Evolutionary conservation across 2,888 invertebrate species (phyloP), one percentile per base, ranked within the genome.

Genomic region (Melipona beecheii): DNA sequence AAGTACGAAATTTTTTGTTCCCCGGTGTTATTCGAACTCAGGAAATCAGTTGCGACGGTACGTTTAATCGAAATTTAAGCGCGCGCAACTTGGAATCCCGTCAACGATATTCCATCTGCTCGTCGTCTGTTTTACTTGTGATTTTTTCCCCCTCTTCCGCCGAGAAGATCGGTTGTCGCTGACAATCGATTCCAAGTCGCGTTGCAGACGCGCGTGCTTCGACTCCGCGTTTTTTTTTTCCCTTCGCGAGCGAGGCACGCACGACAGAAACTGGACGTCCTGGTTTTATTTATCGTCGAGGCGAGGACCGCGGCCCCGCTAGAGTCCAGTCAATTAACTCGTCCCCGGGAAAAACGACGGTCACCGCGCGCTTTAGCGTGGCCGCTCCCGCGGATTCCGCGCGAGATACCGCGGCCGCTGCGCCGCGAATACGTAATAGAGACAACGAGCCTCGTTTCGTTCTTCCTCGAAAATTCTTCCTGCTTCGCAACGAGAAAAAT

Each of bases 261-360:
- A 80, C 69, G 56, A 64, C 50, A 79, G 73, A 75, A 77, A 85
- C 81, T 75, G 76, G 84, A 24, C 70, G 78, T 80, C 75, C 75
- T 36, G 78, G 70, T 81, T 85, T 83, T 84, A 83, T 87, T 86
- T 85, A 79, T 83, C 82, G 78, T 83, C 27, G 1, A 31, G 43
- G 43, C 27, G 58, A 80, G 82, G 66, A 19, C 49, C 36, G 65
- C 71, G 75, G 54, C 70, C 90, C 81, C 85, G 89, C 43, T 43
- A 11, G 43, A 11, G 43, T 90, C 78, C 76, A 86, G 89, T 91
- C 90, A 90, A 91, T 91, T 91, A 91, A 90, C 90, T 86, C 84
- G 88, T 84, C 72, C 76, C 65, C 43, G 68, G 36, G 85, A 83
- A 86, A 88, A 87, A 89, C 76, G 72, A 21, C 4, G 62, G n/a